phyloP scores from a whole-genome alignment of 2,113 vertebrate genomes.

The Bujurquina vittata region DNA sequence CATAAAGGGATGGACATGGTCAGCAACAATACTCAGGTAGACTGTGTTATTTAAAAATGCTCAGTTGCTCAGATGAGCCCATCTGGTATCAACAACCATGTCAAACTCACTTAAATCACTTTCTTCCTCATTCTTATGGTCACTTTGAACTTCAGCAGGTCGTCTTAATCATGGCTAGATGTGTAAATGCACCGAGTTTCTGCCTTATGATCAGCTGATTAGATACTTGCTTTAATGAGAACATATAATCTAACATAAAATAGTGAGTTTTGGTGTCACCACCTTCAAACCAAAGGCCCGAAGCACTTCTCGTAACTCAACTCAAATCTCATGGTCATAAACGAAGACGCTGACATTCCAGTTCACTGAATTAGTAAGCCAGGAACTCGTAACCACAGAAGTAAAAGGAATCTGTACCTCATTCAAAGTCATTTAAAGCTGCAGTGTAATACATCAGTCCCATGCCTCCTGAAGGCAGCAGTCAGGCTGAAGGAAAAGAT shows the following conservation, averaged over 20 bases:
- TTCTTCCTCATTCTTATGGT: neutral
- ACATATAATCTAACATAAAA: neutral
- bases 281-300: neutral
- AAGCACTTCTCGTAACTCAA: neutral
- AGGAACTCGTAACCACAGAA: neutral
- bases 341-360: neutral
- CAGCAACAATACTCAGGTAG: neutral
- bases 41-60: neutral
- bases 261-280: neutral
- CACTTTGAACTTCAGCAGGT: neutral
- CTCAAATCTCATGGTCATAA: neutral
- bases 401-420: neutral
- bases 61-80: too few species aligned
- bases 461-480: neutral
- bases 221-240: neutral
- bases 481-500: neutral
- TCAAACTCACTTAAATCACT: neutral
- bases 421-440: neutral
- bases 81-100: too few species aligned
- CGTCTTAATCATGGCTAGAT: neutral
- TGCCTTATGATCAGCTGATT: too few species aligned
- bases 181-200: neutral
- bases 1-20: neutral
- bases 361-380: neutral
- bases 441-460: neutral